A percentile compares a stretch with the other conserved stretches of the same genome.
phyloP scores from a whole-genome alignment of 2,113 vertebrate genomes.

The Trematomus loennbergii region DNA sequence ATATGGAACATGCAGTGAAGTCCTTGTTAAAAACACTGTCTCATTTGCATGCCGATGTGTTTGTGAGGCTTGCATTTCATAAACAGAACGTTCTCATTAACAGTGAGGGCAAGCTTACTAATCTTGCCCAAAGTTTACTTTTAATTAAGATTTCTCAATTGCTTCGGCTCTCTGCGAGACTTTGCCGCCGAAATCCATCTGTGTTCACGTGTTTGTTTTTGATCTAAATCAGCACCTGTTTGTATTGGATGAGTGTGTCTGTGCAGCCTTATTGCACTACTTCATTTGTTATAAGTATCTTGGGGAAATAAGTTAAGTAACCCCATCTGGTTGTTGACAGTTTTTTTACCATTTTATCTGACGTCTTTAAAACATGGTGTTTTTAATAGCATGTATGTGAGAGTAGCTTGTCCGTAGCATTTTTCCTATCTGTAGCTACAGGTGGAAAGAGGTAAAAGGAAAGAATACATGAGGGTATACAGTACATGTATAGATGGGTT shows the following conservation, averaged over 20 bases:
- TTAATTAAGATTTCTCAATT: conserved; percentile 78
- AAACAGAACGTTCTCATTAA: conserved; percentile 74
- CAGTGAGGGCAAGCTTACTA: conserved; percentile 61
- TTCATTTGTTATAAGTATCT: conserved; percentile 12
- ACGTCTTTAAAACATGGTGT: background rate
- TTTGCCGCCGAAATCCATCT: conserved; percentile 66
- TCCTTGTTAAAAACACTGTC: conserved; percentile 54
- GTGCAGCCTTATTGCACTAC: background rate
- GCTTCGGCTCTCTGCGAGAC: conserved; percentile 59
- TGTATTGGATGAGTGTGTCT: conserved; percentile 35
- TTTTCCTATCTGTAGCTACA: no score
- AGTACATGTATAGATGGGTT: background rate
- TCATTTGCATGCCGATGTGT: conserved; percentile 69
- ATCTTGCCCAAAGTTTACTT: conserved; percentile 80
- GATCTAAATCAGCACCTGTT: conserved; percentile 64
- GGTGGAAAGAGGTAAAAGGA: background rate
- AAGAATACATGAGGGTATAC: background rate
- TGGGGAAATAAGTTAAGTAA: conserved; percentile 15
- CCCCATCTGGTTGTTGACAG: background rate
- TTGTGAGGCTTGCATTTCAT: conserved; percentile 66
- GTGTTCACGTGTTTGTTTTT: conserved; percentile 60
- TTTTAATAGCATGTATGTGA: background rate
- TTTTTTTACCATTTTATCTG: no score
- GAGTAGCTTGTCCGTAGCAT: background rate
- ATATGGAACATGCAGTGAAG: conserved; percentile 49